Base-by-base conservation (phyloP, 2,888 invertebrate species). In the Synergus itoensis region DNA sequence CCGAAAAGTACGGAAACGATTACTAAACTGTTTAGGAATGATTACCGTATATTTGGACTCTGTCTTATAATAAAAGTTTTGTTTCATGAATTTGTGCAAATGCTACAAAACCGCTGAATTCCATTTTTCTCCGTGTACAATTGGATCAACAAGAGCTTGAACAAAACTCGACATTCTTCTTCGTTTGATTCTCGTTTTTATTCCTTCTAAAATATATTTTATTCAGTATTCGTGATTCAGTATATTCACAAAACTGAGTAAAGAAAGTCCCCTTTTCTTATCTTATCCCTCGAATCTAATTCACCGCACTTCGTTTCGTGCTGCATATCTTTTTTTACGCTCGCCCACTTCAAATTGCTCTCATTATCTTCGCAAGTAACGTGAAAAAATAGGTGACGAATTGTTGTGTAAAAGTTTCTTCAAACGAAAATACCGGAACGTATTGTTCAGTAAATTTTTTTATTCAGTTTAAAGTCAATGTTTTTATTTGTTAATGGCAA, bases 321-420 rank as follows among this genome's bases (percentile, higher is more conserved):
- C 40, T 11, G 40, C 40, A 40, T 64, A n/a, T 69, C 1, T 67
- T 69, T 73, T 73, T 73, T 73, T 53, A 73, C 28, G 53, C 73
- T 73, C n/a, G 73, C 48, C 73, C 73, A 73, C 53, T 73, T 36
- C 36, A 73, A 73, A 73, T 73, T 73, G 73, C 53, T 73, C 53
- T 48, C 36, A 73, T 73, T 73, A 73, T 53, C 53, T 73, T 36
- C 36, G 36, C 48, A 73, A 73, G 48, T 45, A 43, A 67, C 40
- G 41, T 69, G 69, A 48, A 69, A 67, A 18, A 18, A 67, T 45
- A 69, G 28, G 16, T 48, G 48, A 45, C 16, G 28, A 48, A 28
- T 48, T 69, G 28, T 36, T 69, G 7, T 18, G 8, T 8, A 69
- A 69, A 69, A 69, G 28, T 48, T 69, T 69, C 45, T 28, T 21